Evolutionary conservation across 1,140 invertebrate genomes (phyloP), one percentile per base, ranked within the genome.

Genomic region (Carposina sasakii): DNA sequence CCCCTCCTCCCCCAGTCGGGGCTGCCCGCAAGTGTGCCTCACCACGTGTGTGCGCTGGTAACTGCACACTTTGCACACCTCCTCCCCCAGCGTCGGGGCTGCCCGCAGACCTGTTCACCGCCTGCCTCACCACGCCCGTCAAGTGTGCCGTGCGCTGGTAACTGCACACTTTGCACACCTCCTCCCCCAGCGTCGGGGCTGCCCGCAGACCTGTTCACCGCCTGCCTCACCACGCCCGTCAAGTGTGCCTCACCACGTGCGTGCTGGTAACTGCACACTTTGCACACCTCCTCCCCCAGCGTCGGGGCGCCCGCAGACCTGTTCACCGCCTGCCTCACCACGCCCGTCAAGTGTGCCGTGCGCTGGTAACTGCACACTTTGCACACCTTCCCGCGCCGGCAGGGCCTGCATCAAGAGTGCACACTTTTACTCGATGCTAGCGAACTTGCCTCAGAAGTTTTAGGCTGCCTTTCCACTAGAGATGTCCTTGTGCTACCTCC

Each of bases 211-310:
- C 89, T 99, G 34, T 99, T 99, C 86, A 99, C 98, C 16, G 91
- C 96, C 16, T 99, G 98, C 82, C 90, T 99, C 48, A 99, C 98
- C 15, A 99, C 98, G 13, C 98, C 98, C 22, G 98, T 99, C 65
- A 97, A 96, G 88, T 99, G 97, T 78, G 99, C 99, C 69, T n/a
- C n/a, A n/a, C n/a, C n/a, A n/a, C n/a, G n/a, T 17, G 97, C 98
- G 16, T 99, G 98, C 83, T 21, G 90, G 92, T 10, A 93, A 93
- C 70, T 96, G 99, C 84, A 91, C 94, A 56, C 88, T 99, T 53
- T n/a, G n/a, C n/a, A n/a, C n/a, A n/a, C n/a, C n/a, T n/a, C n/a
- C n/a, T n/a, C 98, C 98, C 4, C 98, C 98, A 94, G 96, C 98
- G 87, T 94, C 16, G 95, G 98, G 81, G 86, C 99, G 57, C 98